Base-by-base conservation (phyloP, 2,797 vertebrate species). In the Platalea minor region DNA sequence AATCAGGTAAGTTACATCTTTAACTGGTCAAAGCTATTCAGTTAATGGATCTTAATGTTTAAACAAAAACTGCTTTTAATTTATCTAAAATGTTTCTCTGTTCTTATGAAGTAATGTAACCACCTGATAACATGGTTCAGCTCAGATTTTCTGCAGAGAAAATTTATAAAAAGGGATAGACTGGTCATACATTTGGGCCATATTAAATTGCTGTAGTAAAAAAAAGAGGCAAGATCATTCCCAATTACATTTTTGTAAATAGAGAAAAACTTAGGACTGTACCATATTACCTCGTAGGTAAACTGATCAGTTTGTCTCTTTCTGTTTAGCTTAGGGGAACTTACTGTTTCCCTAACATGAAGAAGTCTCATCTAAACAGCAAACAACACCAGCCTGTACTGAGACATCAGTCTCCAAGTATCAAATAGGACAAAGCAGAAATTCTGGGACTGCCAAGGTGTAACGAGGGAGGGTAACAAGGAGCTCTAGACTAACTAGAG, bases 1-100 rank as follows among this genome's bases (percentile, higher is more conserved):
- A 99, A 99, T 96, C 99, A 99, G 24, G 99, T 99, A 96, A 96
- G 98, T 98, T 80, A 43, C 29, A 9, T 93, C 41, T 85, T 88
- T 67, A 78, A 24, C 43, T 16, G 26, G 33, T 88, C 39, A 12
- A 18, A 93, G 37, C 29, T 26, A 12, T 23, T 88, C 35, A 79
- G 48, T 69, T 77, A 69, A 26, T 86, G 26, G 9, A 85, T 86
- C 23, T 51, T 82, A 17, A 11, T 23, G 9, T 75, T 92, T 78
- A 57, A 85, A 63, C 33, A 83, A 37, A 53, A 72, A 54, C 5
- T 8, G 6, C 14, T 31, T 88, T 78, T 63, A 41, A 12, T 63
- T 70, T 85, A 46, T 50, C 26, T 64, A 17, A 70, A 69, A 43
- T 8, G 5, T 48, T 50, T 53, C 14, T 73, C 7, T 61, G 4